Percentiles rank a stretch among this genome's conserved stretches.
phyloP scores from a whole-genome alignment of 2,797 vertebrate species.

The Lepidocolaptes lacrymiger region DNA sequence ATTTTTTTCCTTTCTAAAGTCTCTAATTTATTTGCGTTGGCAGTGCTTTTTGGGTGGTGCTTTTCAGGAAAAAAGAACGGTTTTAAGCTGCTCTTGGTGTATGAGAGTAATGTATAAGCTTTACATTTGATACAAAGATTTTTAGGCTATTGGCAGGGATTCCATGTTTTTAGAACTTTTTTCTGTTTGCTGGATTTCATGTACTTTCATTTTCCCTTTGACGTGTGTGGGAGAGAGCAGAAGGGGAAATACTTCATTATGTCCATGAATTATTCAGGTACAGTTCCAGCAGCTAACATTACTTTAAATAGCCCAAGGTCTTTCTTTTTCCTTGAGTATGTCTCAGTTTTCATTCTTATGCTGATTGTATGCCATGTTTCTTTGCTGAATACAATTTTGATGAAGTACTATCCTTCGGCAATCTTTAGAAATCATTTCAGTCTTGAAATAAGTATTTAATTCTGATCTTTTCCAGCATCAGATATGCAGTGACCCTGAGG shows the following conservation, averaged over 20 bases:
- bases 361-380: slow-evolving; percentile 12
- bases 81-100: slow-evolving; percentile 7
- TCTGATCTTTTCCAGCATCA: slow-evolving; percentile 53
- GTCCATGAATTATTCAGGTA: slow-evolving; percentile 69
- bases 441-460: slow-evolving; percentile 59
- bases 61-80: slow-evolving; percentile 1
- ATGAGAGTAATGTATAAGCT: slow-evolving; percentile 36
- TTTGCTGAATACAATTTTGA: slow-evolving; percentile 47
- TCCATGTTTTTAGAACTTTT: slow-evolving; percentile 18
- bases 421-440: slow-evolving; percentile 37
- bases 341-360: slow-evolving; percentile 57
- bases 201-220: slow-evolving; percentile 63
- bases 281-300: slow-evolving; percentile 50
- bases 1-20: not conserved
- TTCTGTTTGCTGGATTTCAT: slow-evolving; percentile 52
- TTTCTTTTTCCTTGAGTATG: slow-evolving; percentile 56
- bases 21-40: not conserved
- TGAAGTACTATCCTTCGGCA: slow-evolving; percentile 53
- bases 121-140: slow-evolving; percentile 19
- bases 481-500: not conserved
- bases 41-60: not conserved
- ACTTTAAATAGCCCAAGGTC: slow-evolving; percentile 70
- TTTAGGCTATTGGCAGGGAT: slow-evolving; percentile 32
- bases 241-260: slow-evolving; percentile 69
- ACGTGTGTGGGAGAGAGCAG: slow-evolving; percentile 53